A percentile compares a stretch with the other conserved stretches of the same genome.
Evolutionary conservation across 2,113 vertebrate species (phyloP).

Genomic region (Oenanthe melanoleuca): DNA sequence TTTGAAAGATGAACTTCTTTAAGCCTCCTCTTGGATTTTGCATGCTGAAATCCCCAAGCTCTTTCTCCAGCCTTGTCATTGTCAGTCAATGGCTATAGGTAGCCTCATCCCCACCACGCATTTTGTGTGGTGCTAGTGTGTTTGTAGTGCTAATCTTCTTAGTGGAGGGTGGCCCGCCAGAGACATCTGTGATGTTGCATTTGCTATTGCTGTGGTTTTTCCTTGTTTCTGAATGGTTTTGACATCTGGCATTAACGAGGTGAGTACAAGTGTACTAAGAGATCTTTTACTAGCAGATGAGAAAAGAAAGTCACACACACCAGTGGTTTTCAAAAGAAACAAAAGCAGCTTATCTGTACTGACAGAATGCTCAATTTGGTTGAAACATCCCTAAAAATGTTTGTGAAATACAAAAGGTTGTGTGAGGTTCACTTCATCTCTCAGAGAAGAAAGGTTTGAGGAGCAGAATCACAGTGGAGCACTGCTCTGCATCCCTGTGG

Average conservation of each 20-base stretch:
- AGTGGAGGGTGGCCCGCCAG: slow-evolving; percentile 8
- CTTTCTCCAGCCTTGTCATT: slow-evolving; percentile 4
- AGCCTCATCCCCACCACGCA: background rate
- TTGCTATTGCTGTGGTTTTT: slow-evolving; percentile 45
- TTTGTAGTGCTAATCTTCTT: slow-evolving; percentile 61
- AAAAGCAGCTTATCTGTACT: slow-evolving; percentile 56
- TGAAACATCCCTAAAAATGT: slow-evolving; percentile 63
- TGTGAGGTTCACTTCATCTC: background rate
- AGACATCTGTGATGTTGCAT: slow-evolving; percentile 2
- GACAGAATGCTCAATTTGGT: slow-evolving; percentile 59
- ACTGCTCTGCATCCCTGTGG: background rate
- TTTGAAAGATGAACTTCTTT: background rate
- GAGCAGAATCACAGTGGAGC: background rate
- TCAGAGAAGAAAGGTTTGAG: background rate
- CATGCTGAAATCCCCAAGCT: background rate
- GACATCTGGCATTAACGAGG: slow-evolving; percentile 42
- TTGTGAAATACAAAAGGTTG: slow-evolving; percentile 61
- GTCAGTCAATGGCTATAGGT: background rate
- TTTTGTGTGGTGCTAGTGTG: background rate
- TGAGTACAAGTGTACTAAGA: slow-evolving; percentile 57
- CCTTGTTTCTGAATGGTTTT: slow-evolving; percentile 31
- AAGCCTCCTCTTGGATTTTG: background rate
- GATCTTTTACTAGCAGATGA: slow-evolving; percentile 19
- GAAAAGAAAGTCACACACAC: slow-evolving; percentile 61
- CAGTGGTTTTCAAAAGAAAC: slow-evolving; percentile 64